Percentiles rank a stretch among this genome's conserved stretches.
Evolutionary conservation across 2,797 vertebrate species (phyloP).

Genomic region (Galagoides demidoff): DNA sequence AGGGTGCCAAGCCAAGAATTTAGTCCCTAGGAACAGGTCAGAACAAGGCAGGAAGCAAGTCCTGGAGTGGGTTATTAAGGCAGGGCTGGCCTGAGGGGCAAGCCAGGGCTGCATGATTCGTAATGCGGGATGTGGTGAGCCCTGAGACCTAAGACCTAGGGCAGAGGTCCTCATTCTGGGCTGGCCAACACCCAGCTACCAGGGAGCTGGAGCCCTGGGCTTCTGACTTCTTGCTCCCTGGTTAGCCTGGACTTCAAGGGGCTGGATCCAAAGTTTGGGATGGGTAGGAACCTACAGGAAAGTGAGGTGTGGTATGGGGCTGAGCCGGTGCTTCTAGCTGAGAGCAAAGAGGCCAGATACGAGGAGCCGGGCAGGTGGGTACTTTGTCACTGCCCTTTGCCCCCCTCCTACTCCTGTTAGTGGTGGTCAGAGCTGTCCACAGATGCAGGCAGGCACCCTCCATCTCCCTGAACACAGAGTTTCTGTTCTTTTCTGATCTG

Average conservation of each 20-base stretch:
- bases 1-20: not conserved
- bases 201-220: not conserved
- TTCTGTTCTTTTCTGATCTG: constrained; percentile 36
- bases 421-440: not conserved
- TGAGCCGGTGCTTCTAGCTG: not conserved
- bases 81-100: not conserved
- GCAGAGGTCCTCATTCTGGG: not conserved
- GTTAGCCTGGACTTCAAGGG: not conserved
- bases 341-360: not conserved
- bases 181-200: not conserved
- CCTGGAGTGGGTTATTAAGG: not conserved
- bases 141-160: not conserved
- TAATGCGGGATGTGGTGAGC: not conserved
- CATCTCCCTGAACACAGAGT: not conserved
- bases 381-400: accelerated
- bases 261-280: not conserved
- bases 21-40: not conserved
- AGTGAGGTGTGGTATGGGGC: accelerated
- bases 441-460: too few species aligned
- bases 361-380: not conserved
- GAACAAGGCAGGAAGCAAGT: not conserved
- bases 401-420: not conserved
- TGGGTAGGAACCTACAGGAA: not conserved
- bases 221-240: not conserved
- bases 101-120: not conserved